A percentile compares a stretch with the other conserved stretches of the same genome.
phyloP scores from a whole-genome alignment of 2,888 invertebrate genomes.

The Yponomeuta plumbellus region DNA sequence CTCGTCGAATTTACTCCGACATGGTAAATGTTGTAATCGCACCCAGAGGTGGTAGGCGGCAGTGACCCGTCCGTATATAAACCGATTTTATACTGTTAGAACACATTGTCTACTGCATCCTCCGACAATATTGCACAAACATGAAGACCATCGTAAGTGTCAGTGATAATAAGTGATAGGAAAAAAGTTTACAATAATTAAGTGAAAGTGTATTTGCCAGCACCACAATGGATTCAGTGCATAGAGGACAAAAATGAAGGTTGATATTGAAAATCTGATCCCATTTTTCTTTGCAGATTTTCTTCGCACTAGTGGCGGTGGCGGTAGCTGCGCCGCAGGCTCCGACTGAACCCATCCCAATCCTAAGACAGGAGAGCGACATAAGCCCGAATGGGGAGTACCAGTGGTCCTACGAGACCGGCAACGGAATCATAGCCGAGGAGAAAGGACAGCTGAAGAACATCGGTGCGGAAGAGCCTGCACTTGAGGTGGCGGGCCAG shows the following conservation, averaged over 20 bases:
- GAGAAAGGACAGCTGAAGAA: constrained; percentile 75
- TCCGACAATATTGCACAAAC: constrained; percentile 51
- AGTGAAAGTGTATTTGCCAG: constrained; percentile 11
- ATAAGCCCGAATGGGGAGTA: constrained; percentile 79
- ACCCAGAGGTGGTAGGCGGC: constrained; percentile 62
- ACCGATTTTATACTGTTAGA: constrained; percentile 62
- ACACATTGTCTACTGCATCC: constrained; percentile 67
- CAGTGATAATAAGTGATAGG: constrained; percentile 37
- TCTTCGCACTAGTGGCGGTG: constrained; percentile 52
- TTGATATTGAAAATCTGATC: not conserved
- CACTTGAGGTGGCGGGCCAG: constrained; percentile 76
- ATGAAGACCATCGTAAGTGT: constrained; percentile 72
- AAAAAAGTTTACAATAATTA: constrained; percentile 16
- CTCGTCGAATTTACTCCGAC: constrained; percentile 61
- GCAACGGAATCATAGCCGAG: constrained; percentile 77
- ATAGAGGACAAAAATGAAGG: not conserved
- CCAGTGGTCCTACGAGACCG: constrained; percentile 77
- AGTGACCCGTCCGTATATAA: constrained; percentile 57
- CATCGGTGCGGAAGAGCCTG: constrained; percentile 70
- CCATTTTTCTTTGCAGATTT: constrained; percentile 50
- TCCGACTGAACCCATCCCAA: constrained; percentile 59
- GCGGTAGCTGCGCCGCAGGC: constrained; percentile 58
- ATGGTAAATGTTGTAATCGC: constrained; percentile 60
- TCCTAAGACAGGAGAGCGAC: constrained; percentile 72
- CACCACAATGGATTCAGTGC: constrained; percentile 13